Conservation (phyloP, 2,113 vertebrate genomes). For the Ammodytes marinus region DNA sequence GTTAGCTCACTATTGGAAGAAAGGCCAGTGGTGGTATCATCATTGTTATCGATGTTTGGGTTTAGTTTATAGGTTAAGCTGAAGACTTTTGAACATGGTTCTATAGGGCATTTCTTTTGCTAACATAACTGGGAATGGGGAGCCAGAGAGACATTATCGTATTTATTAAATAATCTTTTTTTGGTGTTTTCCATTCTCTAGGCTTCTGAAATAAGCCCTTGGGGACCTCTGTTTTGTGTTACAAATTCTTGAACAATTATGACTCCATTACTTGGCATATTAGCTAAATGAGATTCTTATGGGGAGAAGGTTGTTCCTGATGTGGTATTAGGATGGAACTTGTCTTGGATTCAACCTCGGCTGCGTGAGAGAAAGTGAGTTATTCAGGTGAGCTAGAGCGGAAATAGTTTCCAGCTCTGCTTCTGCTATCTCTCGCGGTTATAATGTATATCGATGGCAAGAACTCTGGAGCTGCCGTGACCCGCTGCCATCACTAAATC, state of each 20-base stretch:
- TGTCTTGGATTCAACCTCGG: constrained; percentile 9
- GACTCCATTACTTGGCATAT: constrained; percentile 16
- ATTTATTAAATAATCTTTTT: constrained; percentile 2
- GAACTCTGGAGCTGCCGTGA: constrained; percentile 50
- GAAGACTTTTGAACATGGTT: constrained; percentile 12
- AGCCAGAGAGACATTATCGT: constrained; percentile 24
- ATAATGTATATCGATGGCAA: constrained; percentile 66
- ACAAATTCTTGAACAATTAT: constrained; percentile 23
- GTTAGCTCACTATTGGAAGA: constrained; percentile 4
- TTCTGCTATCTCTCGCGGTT: constrained; percentile 47
- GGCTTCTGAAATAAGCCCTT: constrained; percentile 12
- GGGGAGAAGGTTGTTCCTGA: constrained; percentile 2
- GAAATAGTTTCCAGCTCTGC: constrained; percentile 59
- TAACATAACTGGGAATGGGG: not conserved
- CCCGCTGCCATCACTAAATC: constrained; percentile 72
- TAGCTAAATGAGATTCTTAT: constrained; percentile 8
- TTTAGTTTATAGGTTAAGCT: not conserved
- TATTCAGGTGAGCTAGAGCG: constrained; percentile 49
- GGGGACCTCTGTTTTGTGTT: constrained; percentile 12
- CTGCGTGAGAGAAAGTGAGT: constrained; percentile 44
- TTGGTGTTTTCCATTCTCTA: not conserved
- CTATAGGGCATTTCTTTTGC: constrained; percentile 20
- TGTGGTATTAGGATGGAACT: constrained; percentile 2
- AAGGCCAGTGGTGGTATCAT: not conserved
- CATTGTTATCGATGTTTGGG: constrained; percentile 2